Conservation (phyloP, 2,888 invertebrate species). For the Tenthredo livida region DNA sequence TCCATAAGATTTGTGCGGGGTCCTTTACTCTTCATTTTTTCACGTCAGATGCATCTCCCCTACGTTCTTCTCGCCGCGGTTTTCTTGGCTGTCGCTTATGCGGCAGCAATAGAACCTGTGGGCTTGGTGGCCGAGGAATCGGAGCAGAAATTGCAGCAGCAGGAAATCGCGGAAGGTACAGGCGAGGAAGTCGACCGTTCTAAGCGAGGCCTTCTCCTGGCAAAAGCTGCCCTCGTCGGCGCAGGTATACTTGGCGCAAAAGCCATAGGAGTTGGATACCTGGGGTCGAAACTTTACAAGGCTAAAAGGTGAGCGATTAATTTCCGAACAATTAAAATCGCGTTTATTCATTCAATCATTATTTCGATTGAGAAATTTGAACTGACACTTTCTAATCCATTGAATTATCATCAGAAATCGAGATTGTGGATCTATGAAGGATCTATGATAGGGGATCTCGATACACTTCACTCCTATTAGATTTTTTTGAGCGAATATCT, state of each 20-base stretch:
- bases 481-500: too few relatives aligned
- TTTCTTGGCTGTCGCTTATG: conserved; percentile 61
- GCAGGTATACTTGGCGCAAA: conserved; percentile 62
- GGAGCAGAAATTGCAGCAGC: conserved; percentile 6
- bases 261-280: conserved; percentile 53
- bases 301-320: conserved; percentile 40
- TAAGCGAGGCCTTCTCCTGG: conserved; percentile 64
- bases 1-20: too few relatives aligned
- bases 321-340: background rate
- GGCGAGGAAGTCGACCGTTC: conserved; percentile 52
- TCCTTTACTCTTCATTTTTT: background rate
- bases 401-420: background rate
- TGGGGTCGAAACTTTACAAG: conserved; percentile 57
- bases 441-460: background rate
- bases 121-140: conserved; percentile 29
- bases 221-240: conserved; percentile 64
- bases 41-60: conserved; percentile 62
- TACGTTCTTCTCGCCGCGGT: conserved; percentile 56
- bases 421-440: background rate
- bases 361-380: background rate
- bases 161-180: background rate
- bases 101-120: conserved; percentile 53
- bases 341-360: background rate
- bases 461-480: too few relatives aligned
- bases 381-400: background rate